Conservation (phyloP, 2,888 invertebrate genomes). For the Acronicta psi region DNA sequence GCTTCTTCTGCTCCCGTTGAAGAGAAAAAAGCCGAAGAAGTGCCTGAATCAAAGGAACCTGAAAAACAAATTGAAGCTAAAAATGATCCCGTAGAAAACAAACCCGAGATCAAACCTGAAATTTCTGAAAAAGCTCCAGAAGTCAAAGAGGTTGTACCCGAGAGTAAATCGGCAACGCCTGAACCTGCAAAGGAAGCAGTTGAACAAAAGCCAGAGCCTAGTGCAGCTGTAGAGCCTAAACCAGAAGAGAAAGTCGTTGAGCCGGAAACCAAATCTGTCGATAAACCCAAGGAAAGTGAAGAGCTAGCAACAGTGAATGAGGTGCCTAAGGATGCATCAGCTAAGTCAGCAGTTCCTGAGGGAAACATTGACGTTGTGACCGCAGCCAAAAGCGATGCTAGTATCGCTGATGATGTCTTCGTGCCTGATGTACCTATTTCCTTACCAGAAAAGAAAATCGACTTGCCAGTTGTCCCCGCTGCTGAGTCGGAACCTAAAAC, state of each 20-base stretch:
- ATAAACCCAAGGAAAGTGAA: conserved; percentile 63
- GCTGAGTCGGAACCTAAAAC: conserved; percentile 75
- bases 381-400: conserved; percentile 71
- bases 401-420: conserved; percentile 77
- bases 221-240: conserved; percentile 62
- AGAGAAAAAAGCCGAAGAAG: conserved; percentile 65
- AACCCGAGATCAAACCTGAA: conserved; percentile 43
- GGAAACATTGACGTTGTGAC: conserved; percentile 74
- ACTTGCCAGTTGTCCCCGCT: conserved; percentile 69
- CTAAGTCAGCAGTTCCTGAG: conserved; percentile 68
- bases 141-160: conserved; percentile 12
- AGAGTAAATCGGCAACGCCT: conserved; percentile 37
- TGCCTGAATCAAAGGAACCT: conserved; percentile 61
- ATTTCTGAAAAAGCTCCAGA: conserved; percentile 22
- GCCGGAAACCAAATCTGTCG: conserved; percentile 54
- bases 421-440: conserved; percentile 71
- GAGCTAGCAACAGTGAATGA: conserved; percentile 72
- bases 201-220: conserved; percentile 66
- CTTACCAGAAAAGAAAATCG: conserved; percentile 74
- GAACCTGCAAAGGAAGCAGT: conserved; percentile 51
- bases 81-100: conserved; percentile 56
- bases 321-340: conserved; percentile 63
- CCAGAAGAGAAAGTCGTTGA: conserved; percentile 59
- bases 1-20: conserved; percentile 54
- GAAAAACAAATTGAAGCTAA: conserved; percentile 63